phyloP scores from a whole-genome alignment of 2,888 invertebrate species.

The Steinernema hermaphroditum region DNA sequence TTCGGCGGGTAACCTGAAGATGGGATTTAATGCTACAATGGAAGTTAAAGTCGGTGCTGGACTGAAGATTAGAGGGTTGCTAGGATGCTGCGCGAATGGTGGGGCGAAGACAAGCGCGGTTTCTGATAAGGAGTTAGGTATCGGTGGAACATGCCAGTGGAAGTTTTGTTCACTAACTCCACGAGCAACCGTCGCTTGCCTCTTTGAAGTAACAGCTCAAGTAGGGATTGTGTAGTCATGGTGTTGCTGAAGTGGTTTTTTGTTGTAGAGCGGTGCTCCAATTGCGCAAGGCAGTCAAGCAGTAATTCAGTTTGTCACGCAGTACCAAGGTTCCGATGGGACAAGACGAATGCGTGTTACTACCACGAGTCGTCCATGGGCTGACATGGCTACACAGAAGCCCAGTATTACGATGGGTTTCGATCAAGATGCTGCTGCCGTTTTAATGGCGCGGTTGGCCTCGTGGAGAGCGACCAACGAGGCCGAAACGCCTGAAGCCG shows the following conservation, averaged over 20 bases:
- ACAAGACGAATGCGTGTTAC: slow-evolving; percentile 92
- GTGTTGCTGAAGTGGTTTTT: no score
- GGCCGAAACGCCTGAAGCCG: slow-evolving; percentile 86
- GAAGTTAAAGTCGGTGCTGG: slow-evolving; percentile 74
- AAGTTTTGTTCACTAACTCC: slow-evolving; percentile 93
- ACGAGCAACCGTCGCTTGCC: slow-evolving; percentile 86
- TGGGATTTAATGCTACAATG: slow-evolving; percentile 95
- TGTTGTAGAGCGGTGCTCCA: slow-evolving; percentile 82
- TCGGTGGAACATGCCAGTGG: slow-evolving; percentile 97
- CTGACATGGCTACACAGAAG: slow-evolving; percentile 78
- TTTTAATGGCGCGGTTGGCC: slow-evolving; percentile 92
- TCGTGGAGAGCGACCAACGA: slow-evolving; percentile 84
- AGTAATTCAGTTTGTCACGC: slow-evolving; percentile 94
- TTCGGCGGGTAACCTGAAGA: slow-evolving; percentile 84
- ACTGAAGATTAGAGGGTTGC: slow-evolving; percentile 72
- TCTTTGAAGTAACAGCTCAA: slow-evolving; percentile 93
- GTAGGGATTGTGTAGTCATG: no score
- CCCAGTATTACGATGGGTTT: slow-evolving; percentile 70
- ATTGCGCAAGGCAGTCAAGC: slow-evolving; percentile 82
- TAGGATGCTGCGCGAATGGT: slow-evolving; percentile 92
- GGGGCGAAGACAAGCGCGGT: slow-evolving; percentile 88
- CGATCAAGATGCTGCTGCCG: slow-evolving; percentile 89
- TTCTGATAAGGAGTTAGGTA: slow-evolving; percentile 93
- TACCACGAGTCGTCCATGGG: slow-evolving; percentile 95
- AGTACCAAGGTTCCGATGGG: slow-evolving; percentile 96